phyloP scores from a whole-genome alignment of 1,140 invertebrate species.

The Andricus grossulariae region DNA sequence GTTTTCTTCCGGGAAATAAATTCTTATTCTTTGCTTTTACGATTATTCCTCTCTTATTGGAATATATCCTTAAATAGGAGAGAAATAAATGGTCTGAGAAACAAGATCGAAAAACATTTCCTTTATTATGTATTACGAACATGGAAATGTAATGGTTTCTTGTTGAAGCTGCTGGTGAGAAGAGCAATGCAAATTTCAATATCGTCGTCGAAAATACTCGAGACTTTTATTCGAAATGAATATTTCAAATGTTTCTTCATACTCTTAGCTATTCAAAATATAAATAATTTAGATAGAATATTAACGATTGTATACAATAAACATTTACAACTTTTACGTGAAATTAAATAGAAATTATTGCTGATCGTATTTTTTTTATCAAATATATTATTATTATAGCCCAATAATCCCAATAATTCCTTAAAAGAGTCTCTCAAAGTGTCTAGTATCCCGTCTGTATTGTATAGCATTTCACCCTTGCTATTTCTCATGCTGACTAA shows the following conservation, averaged over 20 bases:
- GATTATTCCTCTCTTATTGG: slow-evolving; percentile 23
- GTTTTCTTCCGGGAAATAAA: slow-evolving; percentile 25
- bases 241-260: neutral
- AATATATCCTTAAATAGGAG: slow-evolving; percentile 14
- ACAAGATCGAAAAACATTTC: neutral
- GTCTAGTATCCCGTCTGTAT: no score
- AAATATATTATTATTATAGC: no score
- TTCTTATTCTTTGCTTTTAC: slow-evolving; percentile 26
- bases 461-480: no score
- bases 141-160: slow-evolving; percentile 7
- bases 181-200: slow-evolving; percentile 6
- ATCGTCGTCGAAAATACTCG: neutral
- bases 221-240: neutral
- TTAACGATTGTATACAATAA: no score
- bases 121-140: neutral
- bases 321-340: no score
- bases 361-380: no score
- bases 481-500: no score
- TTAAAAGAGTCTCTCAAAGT: no score
- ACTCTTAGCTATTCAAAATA: no score
- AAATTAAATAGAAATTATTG: no score
- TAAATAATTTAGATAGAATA: no score
- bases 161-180: neutral
- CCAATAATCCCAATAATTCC: no score
- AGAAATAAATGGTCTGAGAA: slow-evolving; percentile 4